Conservation (phyloP, 2,113 vertebrate genomes). For the Cololabis saira region DNA sequence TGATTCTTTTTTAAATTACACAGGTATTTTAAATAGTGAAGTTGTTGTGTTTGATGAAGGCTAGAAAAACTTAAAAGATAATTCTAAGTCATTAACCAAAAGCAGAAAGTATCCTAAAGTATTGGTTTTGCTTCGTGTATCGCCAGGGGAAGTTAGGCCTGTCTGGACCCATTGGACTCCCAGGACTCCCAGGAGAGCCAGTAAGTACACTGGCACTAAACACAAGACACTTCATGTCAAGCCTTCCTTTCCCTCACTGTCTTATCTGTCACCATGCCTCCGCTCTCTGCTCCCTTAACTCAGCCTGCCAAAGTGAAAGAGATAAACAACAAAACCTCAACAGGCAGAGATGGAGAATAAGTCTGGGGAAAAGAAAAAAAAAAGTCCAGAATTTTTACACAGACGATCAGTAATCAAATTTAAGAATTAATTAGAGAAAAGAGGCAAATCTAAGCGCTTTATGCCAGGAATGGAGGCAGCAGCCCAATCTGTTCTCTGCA, state of each 20-base stretch:
- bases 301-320: constrained; percentile 51
- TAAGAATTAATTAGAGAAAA: constrained; percentile 81
- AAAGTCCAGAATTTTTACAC: constrained; percentile 65
- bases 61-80: constrained; percentile 3
- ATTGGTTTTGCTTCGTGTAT: constrained; percentile 41
- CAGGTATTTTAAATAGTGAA: constrained; percentile 16
- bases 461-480: constrained; percentile 70
- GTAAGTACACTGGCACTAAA: constrained; percentile 80
- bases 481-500: constrained; percentile 82
- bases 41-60: constrained; percentile 10
- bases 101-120: constrained; percentile 25
- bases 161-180: constrained; percentile 84
- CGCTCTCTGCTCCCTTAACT: constrained; percentile 26
- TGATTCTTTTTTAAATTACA: too few species aligned
- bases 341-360: constrained; percentile 39
- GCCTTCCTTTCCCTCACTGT: constrained; percentile 33
- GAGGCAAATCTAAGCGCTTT: constrained; percentile 76
- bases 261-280: constrained; percentile 54
- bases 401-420: constrained; percentile 82
- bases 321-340: constrained; percentile 62
- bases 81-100: constrained; percentile 38
- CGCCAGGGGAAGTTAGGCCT: constrained; percentile 89
- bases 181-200: constrained; percentile 87
- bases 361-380: constrained; percentile 28
- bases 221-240: constrained; percentile 46